Evolutionary conservation across 2,888 invertebrate genomes (phyloP).

Genomic region (Apotomis turbidana): DNA sequence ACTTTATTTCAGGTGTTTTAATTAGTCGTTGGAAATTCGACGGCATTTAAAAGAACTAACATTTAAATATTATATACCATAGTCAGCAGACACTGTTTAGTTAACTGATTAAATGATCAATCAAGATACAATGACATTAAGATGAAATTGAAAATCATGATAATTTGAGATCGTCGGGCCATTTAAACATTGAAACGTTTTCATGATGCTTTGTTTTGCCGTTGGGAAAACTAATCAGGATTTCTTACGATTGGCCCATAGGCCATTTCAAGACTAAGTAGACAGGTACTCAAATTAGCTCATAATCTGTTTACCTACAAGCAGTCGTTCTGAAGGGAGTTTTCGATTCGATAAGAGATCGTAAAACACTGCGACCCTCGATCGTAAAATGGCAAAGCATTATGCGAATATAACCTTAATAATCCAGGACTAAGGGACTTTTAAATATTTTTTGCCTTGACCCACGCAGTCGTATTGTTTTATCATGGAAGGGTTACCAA

Average conservation of each 20-base stretch:
- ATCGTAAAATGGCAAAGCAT: slow-evolving; percentile 71
- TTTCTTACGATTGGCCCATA: background rate
- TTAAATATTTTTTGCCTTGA: slow-evolving; percentile 64
- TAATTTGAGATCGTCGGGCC: too few relatives aligned
- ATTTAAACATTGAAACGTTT: too few relatives aligned
- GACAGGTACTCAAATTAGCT: slow-evolving; percentile 59
- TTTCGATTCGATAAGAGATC: slow-evolving; percentile 77
- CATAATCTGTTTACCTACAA: slow-evolving; percentile 55
- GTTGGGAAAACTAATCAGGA: background rate
- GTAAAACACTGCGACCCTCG: slow-evolving; percentile 76
- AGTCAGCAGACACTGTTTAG: too few relatives aligned
- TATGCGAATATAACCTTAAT: slow-evolving; percentile 67
- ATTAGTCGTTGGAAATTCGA: background rate
- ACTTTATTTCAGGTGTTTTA: background rate
- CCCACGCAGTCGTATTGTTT: slow-evolving; percentile 71
- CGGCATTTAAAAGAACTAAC: too few relatives aligned
- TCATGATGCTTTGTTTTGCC: too few relatives aligned
- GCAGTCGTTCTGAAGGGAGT: slow-evolving; percentile 68
- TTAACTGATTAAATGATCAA: too few relatives aligned
- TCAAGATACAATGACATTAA: too few relatives aligned
- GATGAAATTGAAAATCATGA: too few relatives aligned
- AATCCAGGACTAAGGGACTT: slow-evolving; percentile 62
- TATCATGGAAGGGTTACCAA: slow-evolving; percentile 75
- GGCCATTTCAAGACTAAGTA: background rate
- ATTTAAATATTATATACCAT: too few relatives aligned